A percentile compares a stretch with the other conserved stretches of the same genome.
Evolutionary conservation across 2,797 vertebrate genomes (phyloP).

Genomic region (Kryptopterus vitreolus): DNA sequence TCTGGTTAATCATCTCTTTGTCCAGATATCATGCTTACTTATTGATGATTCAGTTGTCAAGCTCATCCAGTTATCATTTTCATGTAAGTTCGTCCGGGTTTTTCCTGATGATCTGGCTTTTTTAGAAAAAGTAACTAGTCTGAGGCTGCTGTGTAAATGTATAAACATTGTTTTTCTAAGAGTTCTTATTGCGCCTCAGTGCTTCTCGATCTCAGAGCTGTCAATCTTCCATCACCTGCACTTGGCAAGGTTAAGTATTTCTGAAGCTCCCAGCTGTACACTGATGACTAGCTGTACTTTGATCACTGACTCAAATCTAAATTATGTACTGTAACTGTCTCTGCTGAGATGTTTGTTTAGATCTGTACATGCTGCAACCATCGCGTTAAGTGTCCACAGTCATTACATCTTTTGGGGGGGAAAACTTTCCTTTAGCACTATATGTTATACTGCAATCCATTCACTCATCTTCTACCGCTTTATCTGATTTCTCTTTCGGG

Average conservation of each 20-base stretch:
- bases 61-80: too few relatives aligned
- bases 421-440: not conserved
- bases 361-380: not conserved
- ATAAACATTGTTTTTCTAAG: slow-evolving; percentile 35
- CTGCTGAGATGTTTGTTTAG: not conserved
- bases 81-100: too few relatives aligned
- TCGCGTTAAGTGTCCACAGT: not conserved
- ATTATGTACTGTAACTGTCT: slow-evolving; percentile 9
- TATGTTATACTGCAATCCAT: not conserved
- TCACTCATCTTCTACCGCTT: too few relatives aligned
- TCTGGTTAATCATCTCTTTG: slow-evolving; percentile 20
- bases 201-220: slow-evolving; percentile 48
- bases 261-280: slow-evolving; percentile 35
- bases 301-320: slow-evolving; percentile 16
- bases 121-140: slow-evolving; percentile 12
- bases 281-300: not conserved
- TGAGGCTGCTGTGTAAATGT: not conserved
- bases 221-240: slow-evolving; percentile 43
- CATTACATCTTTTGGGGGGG: not conserved
- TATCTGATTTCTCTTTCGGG: too few relatives aligned
- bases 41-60: too few relatives aligned
- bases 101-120: not conserved
- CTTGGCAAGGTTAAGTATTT: slow-evolving; percentile 41
- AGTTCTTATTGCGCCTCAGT: slow-evolving; percentile 45
- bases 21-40: too few relatives aligned